Evolutionary conservation across 2,888 invertebrate species (phyloP).

Genomic region (Xylota sylvarum): DNA sequence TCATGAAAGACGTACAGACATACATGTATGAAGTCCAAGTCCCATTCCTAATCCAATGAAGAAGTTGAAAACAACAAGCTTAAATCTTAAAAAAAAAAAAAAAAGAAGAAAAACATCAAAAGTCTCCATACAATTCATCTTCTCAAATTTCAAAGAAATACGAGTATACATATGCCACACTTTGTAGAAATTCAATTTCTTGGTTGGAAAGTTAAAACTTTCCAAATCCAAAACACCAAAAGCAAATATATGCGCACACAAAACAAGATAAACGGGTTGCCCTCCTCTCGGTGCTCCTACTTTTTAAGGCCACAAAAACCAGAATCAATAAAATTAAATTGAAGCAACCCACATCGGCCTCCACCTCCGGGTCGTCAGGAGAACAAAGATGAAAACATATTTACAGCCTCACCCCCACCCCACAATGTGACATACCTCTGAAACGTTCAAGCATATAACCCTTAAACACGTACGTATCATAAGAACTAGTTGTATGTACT

Average conservation of each 20-base stretch:
- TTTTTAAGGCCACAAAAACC: conserved; percentile 44
- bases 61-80: too few relatives aligned
- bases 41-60: too few relatives aligned
- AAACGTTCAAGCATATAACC: conserved; percentile 13
- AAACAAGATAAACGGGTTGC: conserved; percentile 39
- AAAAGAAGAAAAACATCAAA: too few relatives aligned
- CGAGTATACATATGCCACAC: neutral
- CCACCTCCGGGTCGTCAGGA: neutral
- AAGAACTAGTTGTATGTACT: conserved; percentile 79
- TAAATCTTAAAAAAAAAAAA: too few relatives aligned
- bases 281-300: conserved; percentile 7
- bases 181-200: conserved; percentile 23
- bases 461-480: conserved; percentile 46
- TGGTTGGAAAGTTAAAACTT: conserved; percentile 30
- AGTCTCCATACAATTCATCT: too few relatives aligned
- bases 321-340: conserved; percentile 74
- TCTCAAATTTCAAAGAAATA: conserved; percentile 39
- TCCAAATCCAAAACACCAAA: conserved; percentile 6
- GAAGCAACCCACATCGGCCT: conserved; percentile 53
- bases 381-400: conserved; percentile 53
- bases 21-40: too few relatives aligned
- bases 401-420: conserved; percentile 2
- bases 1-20: too few relatives aligned
- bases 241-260: conserved; percentile 26
- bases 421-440: conserved; percentile 8